A percentile compares a stretch with the other conserved stretches of the same genome.
Conservation (phyloP, 2,888 invertebrate species). For the Drosophila falleni region DNA sequence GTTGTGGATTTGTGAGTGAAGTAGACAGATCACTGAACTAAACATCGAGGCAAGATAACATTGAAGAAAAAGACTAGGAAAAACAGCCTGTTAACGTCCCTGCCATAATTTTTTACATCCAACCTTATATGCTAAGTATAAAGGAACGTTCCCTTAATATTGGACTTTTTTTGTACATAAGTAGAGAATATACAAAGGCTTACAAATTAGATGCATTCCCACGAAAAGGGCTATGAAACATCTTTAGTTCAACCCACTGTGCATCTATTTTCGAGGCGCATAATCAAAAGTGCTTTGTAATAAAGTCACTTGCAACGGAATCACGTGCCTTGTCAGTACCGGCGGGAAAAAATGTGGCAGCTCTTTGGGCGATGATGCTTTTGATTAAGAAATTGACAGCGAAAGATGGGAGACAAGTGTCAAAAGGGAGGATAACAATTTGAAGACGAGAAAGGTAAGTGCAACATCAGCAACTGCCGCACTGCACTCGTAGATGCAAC, state of each 20-base stretch:
- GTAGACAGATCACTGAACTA: too few species aligned
- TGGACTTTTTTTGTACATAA: too few species aligned
- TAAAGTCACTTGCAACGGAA: constrained; percentile 39
- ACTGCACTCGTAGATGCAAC: constrained; percentile 54
- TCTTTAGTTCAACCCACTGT: too few species aligned
- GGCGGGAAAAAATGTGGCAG: constrained; percentile 17
- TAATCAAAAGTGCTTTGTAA: constrained; percentile 23
- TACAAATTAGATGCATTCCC: neutral
- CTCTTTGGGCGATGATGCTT: constrained; percentile 24
- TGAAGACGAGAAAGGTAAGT: constrained; percentile 25
- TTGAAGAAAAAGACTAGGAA: too few species aligned
- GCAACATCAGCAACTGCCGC: constrained; percentile 13
- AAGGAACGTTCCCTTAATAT: too few species aligned
- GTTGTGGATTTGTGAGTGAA: neutral
- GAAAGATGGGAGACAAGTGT: constrained; percentile 3
- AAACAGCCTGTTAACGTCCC: too few species aligned
- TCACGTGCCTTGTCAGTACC: constrained; percentile 27
- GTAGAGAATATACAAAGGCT: too few species aligned
- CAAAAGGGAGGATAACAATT: neutral
- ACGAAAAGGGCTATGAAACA: neutral
- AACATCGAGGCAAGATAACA: too few species aligned
- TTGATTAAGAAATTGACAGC: constrained; percentile 58
- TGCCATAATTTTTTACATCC: too few species aligned
- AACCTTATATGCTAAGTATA: too few species aligned
- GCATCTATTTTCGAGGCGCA: neutral